phyloP scores from a whole-genome alignment of 2,113 vertebrate genomes.

The Chionodraco myersi region DNA sequence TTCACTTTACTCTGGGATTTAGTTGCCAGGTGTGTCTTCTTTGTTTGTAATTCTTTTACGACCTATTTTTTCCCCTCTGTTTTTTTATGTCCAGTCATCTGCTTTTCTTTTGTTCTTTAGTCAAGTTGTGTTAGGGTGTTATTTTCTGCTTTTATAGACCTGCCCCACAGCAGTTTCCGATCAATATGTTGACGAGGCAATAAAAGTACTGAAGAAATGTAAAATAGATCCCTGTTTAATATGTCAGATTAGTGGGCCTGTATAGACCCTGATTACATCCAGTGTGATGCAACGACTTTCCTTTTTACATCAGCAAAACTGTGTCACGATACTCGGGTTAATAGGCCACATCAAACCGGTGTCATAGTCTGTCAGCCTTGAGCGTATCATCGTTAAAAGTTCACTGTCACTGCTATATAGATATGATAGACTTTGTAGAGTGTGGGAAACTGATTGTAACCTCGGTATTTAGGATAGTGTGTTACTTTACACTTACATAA shows the following conservation, averaged over 20 bases:
- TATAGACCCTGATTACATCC: background rate
- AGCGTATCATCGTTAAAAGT: constrained; percentile 23
- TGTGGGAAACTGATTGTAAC: constrained; percentile 74
- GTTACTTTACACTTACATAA: constrained; percentile 63
- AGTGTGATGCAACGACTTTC: background rate
- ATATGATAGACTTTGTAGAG: constrained; percentile 44
- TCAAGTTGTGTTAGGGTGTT: constrained; percentile 14
- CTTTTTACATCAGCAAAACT: background rate
- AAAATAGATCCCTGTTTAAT: constrained; percentile 5
- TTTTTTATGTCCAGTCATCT: constrained; percentile 30
- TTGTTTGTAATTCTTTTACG: background rate
- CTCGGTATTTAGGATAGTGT: constrained; percentile 58
- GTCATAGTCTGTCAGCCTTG: constrained; percentile 5
- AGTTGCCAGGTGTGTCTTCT: constrained; percentile 52
- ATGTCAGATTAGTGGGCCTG: background rate
- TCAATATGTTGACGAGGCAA: constrained; percentile 4
- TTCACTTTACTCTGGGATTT: constrained; percentile 10
- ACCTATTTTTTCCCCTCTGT: background rate
- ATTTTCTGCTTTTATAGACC: constrained; percentile 30
- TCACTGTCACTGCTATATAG: constrained; percentile 21
- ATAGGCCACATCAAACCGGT: background rate
- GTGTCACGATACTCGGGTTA: background rate
- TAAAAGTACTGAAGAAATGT: constrained; percentile 12
- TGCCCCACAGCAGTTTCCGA: constrained; percentile 19
- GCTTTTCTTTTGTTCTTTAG: constrained; percentile 9